phyloP scores from a whole-genome alignment of 2,888 invertebrate species.

The Ophion costatus region DNA sequence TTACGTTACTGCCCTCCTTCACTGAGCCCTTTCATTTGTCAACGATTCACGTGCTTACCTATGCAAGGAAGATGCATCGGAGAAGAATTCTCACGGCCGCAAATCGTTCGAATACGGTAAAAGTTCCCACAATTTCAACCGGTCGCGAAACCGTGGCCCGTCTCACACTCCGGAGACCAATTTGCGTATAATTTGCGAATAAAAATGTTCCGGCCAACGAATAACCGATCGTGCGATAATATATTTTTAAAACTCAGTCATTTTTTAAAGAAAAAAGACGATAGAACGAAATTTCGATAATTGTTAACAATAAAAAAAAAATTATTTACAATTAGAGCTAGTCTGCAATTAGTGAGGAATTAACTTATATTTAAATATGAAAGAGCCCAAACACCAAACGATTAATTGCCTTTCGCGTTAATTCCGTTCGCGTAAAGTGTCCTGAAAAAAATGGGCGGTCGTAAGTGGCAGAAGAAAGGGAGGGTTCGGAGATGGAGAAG shows the following conservation, averaged over 20 bases:
- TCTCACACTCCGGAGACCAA: not conserved
- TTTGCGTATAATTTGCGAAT: not conserved
- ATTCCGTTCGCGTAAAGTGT: slow-evolving; percentile 32
- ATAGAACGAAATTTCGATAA: not conserved
- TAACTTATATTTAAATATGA: slow-evolving; percentile 1
- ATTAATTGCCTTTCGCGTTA: slow-evolving; percentile 25
- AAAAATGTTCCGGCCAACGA: not conserved
- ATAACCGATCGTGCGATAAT: not conserved
- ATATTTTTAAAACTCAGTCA: not conserved
- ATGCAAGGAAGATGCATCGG: slow-evolving; percentile 31
- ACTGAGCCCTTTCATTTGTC: slow-evolving; percentile 5
- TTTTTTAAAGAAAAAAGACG: not conserved
- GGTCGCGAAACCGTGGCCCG: not conserved
- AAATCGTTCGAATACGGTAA: slow-evolving; percentile 18
- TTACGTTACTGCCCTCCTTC: not conserved
- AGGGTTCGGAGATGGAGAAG: not conserved
- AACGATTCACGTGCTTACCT: not conserved
- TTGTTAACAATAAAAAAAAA: too few relatives aligned
- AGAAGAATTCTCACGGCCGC: slow-evolving; percentile 53
- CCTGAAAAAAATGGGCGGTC: slow-evolving; percentile 5
- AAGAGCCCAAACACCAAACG: slow-evolving; percentile 35
- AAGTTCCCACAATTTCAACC: slow-evolving; percentile 18
- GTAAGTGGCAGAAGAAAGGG: not conserved
- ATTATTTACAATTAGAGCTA: too few relatives aligned
- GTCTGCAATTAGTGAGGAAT: not conserved